Percentiles rank a stretch among this genome's conserved stretches.
phyloP scores from a whole-genome alignment of 2,797 vertebrate genomes.

The Macropodus opercularis region DNA sequence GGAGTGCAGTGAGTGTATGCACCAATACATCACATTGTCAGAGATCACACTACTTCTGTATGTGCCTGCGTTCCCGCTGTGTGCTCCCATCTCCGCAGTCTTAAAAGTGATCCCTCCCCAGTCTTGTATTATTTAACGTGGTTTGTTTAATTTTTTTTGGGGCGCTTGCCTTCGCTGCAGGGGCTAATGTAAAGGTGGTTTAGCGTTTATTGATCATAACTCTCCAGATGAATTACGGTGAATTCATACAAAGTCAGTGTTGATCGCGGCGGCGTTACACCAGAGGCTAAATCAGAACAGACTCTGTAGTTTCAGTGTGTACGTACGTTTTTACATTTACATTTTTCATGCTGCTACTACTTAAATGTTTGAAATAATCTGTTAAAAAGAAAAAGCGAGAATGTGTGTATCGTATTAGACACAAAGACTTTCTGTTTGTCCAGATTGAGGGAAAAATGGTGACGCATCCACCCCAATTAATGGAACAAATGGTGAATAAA shows the following conservation, averaged over 20 bases:
- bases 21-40: slow-evolving; percentile 55
- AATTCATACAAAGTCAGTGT: slow-evolving; percentile 10
- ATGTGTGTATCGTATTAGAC: no score
- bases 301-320: not conserved
- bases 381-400: no score
- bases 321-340: no score
- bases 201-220: slow-evolving; percentile 47
- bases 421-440: not conserved
- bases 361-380: no score
- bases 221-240: slow-evolving; percentile 26
- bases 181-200: slow-evolving; percentile 32
- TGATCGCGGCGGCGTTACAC: not conserved
- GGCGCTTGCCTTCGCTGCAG: slow-evolving; percentile 26
- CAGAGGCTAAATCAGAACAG: not conserved
- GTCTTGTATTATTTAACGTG: slow-evolving; percentile 28
- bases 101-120: slow-evolving; percentile 16
- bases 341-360: not conserved
- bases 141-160: slow-evolving; percentile 48
- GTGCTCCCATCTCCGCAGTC: slow-evolving; percentile 22
- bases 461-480: slow-evolving; percentile 17
- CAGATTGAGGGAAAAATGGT: slow-evolving; percentile 4
- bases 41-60: slow-evolving; percentile 27
- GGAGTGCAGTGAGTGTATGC: slow-evolving; percentile 44
- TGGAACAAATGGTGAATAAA: slow-evolving; percentile 39
- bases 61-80: slow-evolving; percentile 1